Percentiles rank a stretch among this genome's conserved stretches.
These are phyloP conservation scores for Plagodis pulveraria DNA, from an alignment of 2,888 invertebrate species.

Conservation along the genomic window DNA sequence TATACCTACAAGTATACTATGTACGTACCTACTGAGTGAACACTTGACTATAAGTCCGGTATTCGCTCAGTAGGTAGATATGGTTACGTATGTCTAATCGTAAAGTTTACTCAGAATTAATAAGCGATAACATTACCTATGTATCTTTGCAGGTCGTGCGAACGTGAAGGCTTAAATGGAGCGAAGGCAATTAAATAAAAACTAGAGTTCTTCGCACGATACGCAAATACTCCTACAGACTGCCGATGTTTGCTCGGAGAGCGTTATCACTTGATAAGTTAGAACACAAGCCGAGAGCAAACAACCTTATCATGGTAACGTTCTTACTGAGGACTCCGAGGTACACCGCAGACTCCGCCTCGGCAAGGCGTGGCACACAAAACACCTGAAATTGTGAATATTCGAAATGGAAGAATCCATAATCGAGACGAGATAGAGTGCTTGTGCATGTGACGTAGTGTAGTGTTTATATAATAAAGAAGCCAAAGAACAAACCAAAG, in stretches of 20 bases:
- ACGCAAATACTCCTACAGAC: slow-evolving; percentile 78
- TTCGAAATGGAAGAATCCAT: slow-evolving; percentile 50
- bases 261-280: slow-evolving; percentile 83
- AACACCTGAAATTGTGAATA: slow-evolving; percentile 50
- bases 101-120: slow-evolving; percentile 48
- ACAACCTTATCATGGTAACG: slow-evolving; percentile 81
- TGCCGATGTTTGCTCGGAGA: slow-evolving; percentile 76
- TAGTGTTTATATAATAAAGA: slow-evolving; percentile 45
- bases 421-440: slow-evolving; percentile 44
- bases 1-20: too few relatives aligned
- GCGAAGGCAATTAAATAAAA: slow-evolving; percentile 64
- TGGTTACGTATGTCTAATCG: slow-evolving; percentile 25
- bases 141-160: slow-evolving; percentile 69
- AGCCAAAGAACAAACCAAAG: slow-evolving; percentile 62
- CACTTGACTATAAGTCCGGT: too few relatives aligned
- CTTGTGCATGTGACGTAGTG: slow-evolving; percentile 41
- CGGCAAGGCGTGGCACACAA: slow-evolving; percentile 54
- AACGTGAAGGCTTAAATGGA: slow-evolving; percentile 56
- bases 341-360: slow-evolving; percentile 65
- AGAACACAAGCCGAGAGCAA: slow-evolving; percentile 79
- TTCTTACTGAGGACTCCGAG: slow-evolving; percentile 66
- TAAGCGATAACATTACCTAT: slow-evolving; percentile 55
- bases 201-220: slow-evolving; percentile 72
- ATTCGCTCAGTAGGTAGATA: neutral
- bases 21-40: too few relatives aligned